Conservation (phyloP, 2,888 invertebrate species). For the Prostheceraeus crozeri region DNA sequence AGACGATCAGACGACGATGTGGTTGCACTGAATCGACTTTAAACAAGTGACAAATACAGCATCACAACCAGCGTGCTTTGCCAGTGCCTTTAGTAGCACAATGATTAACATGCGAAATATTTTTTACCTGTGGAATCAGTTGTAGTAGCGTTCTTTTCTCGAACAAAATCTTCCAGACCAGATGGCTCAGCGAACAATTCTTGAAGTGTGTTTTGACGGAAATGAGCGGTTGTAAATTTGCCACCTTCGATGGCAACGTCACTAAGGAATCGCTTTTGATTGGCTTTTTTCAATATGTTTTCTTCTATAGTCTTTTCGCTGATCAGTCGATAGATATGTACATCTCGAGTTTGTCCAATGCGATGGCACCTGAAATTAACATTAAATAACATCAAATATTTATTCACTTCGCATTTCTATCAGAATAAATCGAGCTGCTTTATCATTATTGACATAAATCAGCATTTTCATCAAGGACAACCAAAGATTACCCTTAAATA, state of each 20-base stretch:
- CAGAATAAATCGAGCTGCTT: no score
- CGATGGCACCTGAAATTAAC: constrained; percentile 76
- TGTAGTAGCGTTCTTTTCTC: constrained; percentile 20
- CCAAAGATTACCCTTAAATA: no score
- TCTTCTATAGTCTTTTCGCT: constrained; percentile 96
- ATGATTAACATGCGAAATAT: no score
- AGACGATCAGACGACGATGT: no score
- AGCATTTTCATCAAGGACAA: no score
- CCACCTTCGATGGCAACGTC: constrained; percentile 97
- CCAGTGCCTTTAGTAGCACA: no score
- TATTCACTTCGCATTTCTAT: no score
- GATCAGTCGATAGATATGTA: constrained; percentile 90
- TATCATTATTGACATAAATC: no score
- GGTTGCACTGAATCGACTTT: no score
- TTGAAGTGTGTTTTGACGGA: constrained; percentile 82
- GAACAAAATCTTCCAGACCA: constrained; percentile 53
- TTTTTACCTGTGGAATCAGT: not conserved
- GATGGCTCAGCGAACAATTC: constrained; percentile 71
- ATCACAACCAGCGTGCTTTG: no score
- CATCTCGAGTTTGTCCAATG: constrained; percentile 97
- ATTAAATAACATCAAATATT: not conserved
- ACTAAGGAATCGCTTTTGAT: constrained; percentile 89
- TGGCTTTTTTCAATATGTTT: constrained; percentile 96
- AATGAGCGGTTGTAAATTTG: constrained; percentile 92
- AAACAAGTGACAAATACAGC: no score